Base-by-base conservation (phyloP, 2,888 invertebrate genomes). In the Plebejus argus region DNA sequence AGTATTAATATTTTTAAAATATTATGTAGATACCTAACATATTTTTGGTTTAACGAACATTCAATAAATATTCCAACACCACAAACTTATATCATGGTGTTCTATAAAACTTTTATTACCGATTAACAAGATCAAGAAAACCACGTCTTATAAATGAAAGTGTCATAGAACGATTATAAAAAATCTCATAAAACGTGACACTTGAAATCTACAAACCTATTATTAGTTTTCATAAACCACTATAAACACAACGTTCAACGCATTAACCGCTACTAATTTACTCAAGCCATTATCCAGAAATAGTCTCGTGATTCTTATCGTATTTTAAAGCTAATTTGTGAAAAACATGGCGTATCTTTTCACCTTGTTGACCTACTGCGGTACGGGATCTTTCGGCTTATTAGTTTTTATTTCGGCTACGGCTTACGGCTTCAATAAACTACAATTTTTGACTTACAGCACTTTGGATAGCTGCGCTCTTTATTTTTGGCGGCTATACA, bases 261-360 rank as follows among this genome's bases (percentile, higher is more conserved):
- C n/a, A 20, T 35, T 70, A 39, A 39, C 70, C 35, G 35, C 71
- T 20, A 71, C 20, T 71, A n/a, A 71, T 35, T 20, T 71, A 66
- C 20, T 71, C 39, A 10, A 20, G n/a, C 39, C 71, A 71, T 39
- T 39, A 39, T 71, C 35, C 71, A 18, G 39, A 71, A 71, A 71
- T 71, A 71, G 71, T 71, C 35, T 71, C 71, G 39, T 71, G 71
- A 66, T 66, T 66, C 66, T 71, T 39, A 39, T 71, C 35, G 71
- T 20, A n/a, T 71, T 71, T 71, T 71, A 71, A 39, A 71, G 20
- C 71, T 71, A 71, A 35, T 71, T 71, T 71, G 71, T 39, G 71
- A 39, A 71, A 39, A 71, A n/a, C 66, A 66, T 66, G 28, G 28
- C 66, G 66, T 66, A 66, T 66, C 66, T 66, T 66, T 66, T 66